Evolutionary conservation across 2,797 vertebrate genomes (phyloP).

Genomic region (Percopsis omiscomaycus): DNA sequence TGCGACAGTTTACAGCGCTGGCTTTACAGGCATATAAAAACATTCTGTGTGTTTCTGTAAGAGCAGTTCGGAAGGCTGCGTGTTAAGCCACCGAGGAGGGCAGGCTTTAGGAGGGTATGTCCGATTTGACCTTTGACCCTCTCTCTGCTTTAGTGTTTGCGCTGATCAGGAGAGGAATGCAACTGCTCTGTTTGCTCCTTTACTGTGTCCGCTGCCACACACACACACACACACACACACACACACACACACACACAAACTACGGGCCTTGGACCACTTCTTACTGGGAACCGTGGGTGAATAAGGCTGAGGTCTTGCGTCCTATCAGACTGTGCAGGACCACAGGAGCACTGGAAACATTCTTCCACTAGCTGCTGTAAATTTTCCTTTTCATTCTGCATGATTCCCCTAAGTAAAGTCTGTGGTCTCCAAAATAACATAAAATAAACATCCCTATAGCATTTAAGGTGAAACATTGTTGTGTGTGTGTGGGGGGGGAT

Average conservation of each 20-base stretch:
- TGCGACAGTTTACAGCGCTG: background rate
- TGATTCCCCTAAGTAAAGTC: conserved; percentile 49
- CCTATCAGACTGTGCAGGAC: conserved; percentile 20
- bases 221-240: conserved; percentile 3
- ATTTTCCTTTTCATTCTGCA: conserved; percentile 66
- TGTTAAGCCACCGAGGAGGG: background rate
- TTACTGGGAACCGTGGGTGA: conserved; percentile 29
- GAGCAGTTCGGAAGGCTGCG: background rate
- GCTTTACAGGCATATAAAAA: background rate
- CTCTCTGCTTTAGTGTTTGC: conserved; percentile 17
- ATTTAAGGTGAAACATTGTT: conserved; percentile 13
- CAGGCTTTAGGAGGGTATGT: background rate
- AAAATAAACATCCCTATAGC: conserved; percentile 32
- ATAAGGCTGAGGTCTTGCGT: conserved; percentile 1
- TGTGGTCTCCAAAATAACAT: conserved; percentile 26
- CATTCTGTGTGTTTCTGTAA: background rate
- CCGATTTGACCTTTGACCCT: conserved; percentile 22
- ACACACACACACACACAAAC: conserved; percentile 1
- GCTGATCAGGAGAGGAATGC: conserved; percentile 15
- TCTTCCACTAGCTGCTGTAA: conserved; percentile 69
- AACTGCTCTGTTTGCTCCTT: conserved; percentile 2
- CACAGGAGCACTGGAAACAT: conserved; percentile 45
- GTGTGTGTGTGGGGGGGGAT: background rate
- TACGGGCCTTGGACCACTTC: conserved; percentile 11
- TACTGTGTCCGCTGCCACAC: conserved; percentile 15